These are phyloP conservation scores for Gyrodactylus salaris DNA, from an alignment of 1,140 invertebrate species.

Conservation along the genomic window DNA sequence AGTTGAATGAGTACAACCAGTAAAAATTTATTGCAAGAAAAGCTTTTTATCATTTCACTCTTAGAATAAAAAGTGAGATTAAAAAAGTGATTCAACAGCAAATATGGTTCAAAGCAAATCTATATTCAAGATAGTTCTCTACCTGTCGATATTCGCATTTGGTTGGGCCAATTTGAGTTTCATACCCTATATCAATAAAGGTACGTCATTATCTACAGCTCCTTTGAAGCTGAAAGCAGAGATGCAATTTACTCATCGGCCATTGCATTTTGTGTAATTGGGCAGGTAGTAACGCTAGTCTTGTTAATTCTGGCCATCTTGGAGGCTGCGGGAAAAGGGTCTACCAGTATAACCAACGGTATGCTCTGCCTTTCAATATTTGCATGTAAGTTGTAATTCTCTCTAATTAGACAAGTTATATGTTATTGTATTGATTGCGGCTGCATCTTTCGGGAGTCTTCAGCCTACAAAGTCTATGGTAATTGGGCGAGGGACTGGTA, in stretches of 20 bases:
- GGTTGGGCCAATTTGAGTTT: not conserved
- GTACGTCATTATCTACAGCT: not conserved
- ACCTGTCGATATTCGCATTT: not conserved
- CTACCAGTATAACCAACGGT: not conserved
- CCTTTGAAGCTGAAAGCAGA: not conserved
- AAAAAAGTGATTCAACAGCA: not conserved
- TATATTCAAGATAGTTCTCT: not conserved
- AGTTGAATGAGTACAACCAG: not conserved
- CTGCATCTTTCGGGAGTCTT: not conserved
- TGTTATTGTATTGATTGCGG: not conserved
- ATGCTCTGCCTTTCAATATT: not conserved
- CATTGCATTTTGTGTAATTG: not conserved
- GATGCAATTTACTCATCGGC: not conserved
- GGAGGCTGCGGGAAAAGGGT: not conserved
- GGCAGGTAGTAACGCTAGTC: not conserved
- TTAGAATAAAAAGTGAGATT: not conserved
- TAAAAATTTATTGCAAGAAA: not conserved
- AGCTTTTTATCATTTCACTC: not conserved
- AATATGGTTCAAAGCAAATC: too few species aligned
- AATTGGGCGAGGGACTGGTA: not conserved
- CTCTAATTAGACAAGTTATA: not conserved
- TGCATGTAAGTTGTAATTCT: not conserved
- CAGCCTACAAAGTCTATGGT: not conserved
- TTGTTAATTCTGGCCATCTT: not conserved
- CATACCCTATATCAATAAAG: not conserved